Base-by-base conservation (phyloP, 2,888 invertebrate genomes). In the Caenorhabditis parvicauda region DNA sequence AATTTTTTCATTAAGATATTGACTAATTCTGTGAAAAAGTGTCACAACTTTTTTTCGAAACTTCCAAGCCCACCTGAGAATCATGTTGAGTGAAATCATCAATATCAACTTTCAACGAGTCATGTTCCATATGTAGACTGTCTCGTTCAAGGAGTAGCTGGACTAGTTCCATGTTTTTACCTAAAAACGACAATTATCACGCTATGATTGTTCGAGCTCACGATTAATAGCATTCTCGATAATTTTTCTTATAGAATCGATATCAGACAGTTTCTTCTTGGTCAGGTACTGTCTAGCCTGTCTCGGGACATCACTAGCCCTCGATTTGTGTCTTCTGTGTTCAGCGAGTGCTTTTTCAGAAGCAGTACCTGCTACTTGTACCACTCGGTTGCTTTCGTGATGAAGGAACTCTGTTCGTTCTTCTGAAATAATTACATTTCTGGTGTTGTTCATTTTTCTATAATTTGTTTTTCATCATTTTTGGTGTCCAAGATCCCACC, bases 81-180 rank as follows among this genome's bases (percentile, higher is more conserved):
- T 67, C 70, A 41, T 72, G 70, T 57, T 74, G 86, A 41, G 92
- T 92, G 73, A 93, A 87, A 84, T 95, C 94, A 84, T 95, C 94
- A 77, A 95, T 92, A 82, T 95, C 94, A 35, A 94, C 92, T 70
- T 94, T 87, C 89, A 93, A 92, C 38, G 94, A 92, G 83, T 96
- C 95, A 83, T 95, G 93, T 68, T 91, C 90, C 92, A 95, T 94
- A 84, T 94, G 93, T 46, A 94, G 86, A 83, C 94, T 93, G 84
- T 96, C 95, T 68, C 94, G 86, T 78, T 90, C 90, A 87, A 94
- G 88, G 75, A 95, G 84, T 82, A 90, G 87, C 82, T 89, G 88
- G 54, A 95, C 93, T 72, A 95, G 85, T 55, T 88, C 88, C 82
- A 92, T 91, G 84, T 95, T 96, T 70, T 94, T 85, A 46, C 87